Evolutionary conservation across 35 echinoderm and acorn worm species (phyloP), one percentile per base, ranked within the genome.

Genomic region (Ptychodera flava): DNA sequence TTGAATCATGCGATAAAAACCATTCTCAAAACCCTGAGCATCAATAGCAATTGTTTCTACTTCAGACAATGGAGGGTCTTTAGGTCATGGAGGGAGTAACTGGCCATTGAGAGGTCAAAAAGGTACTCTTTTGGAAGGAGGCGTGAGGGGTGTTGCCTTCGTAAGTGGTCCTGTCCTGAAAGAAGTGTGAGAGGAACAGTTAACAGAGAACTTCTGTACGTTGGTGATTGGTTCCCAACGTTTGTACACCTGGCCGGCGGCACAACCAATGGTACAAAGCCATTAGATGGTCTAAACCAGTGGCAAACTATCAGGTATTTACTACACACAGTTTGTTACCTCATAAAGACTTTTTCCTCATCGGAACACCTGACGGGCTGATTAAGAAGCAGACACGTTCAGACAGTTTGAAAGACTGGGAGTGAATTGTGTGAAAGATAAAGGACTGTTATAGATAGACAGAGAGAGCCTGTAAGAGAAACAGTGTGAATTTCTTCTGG

Each of bases 201-300:
- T 1, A 95, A 86, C 81, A 82, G 37, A 28, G 81, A 92, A 78
- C 75, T 95, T 16, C 89, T 95, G 77, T 90, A 92, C 83, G 90
- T 95, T 16, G 87, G 91, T 38, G 94, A 95, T 92, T 95, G 94
- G 94, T 89, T 92, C 12, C 94, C 94, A 0, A 95, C 94, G 30
- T 45, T 95, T 1, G 88, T 95, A 28, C 37, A 91, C 29, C 87
- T 95, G 31, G 94, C 94, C 32, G 85, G 85, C 0, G 90, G 94
- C 36, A 30, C 32, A 29, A 78, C 78, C 1, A 82, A 82, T 34
- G 80, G 80, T 33, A 82, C 80, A 1, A 82, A 82, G 27, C 28
- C 29, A 16, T 34, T 82, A 33, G 80, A 82, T 34, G 80, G 80
- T 32, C 30, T 30, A 1, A 82, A 82, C 34, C 80, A 82, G 35